A percentile compares a stretch with the other conserved stretches of the same genome.
Evolutionary conservation across 2,113 vertebrate species (phyloP).

Genomic region (Orientallactaga bullata): DNA sequence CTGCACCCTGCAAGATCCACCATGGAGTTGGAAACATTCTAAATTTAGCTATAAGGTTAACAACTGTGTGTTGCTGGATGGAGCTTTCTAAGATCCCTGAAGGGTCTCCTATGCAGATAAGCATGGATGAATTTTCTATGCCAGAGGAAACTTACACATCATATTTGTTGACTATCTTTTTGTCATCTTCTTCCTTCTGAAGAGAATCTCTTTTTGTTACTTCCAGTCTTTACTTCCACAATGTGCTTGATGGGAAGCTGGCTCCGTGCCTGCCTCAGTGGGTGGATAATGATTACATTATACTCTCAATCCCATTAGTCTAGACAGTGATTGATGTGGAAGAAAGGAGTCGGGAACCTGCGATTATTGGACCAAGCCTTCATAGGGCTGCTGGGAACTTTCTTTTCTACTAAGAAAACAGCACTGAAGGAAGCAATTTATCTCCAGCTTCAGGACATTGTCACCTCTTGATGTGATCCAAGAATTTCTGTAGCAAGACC

Average conservation of each 20-base stretch:
- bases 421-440: not conserved
- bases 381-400: not conserved
- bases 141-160: not conserved
- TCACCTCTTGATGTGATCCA: not conserved
- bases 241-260: not conserved
- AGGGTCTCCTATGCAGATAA: not conserved
- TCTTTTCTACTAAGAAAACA: not conserved
- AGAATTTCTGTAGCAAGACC: not conserved
- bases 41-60: not conserved
- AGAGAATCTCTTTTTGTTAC: not conserved
- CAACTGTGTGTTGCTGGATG: not conserved
- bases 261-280: not conserved
- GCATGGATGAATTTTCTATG: not conserved
- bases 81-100: not conserved
- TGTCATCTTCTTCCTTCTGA: not conserved
- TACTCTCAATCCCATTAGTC: rapidly evolving
- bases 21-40: not conserved
- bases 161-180: not conserved
- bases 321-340: not conserved
- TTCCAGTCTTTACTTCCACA: not conserved
- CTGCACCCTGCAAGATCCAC: not conserved
- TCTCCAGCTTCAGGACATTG: not conserved
- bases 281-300: not conserved
- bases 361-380: not conserved
- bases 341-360: not conserved